Conservation (phyloP, 2,888 invertebrate genomes). For the Tipula vernalis region DNA sequence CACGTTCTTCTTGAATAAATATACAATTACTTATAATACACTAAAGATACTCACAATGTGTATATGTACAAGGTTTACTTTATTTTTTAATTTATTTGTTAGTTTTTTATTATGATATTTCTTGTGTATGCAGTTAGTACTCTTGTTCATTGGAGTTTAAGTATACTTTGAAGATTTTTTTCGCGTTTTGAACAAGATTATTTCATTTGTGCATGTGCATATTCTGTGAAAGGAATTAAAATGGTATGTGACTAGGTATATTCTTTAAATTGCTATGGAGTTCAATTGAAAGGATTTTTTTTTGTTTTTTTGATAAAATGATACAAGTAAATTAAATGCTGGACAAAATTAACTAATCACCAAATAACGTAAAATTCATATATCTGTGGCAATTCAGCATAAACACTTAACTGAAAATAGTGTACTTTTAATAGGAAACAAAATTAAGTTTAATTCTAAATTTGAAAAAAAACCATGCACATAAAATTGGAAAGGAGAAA, state of each 20-base stretch:
- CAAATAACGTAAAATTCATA: too few relatives aligned
- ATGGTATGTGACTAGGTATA: neutral
- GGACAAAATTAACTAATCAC: too few relatives aligned
- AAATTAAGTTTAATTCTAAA: too few relatives aligned
- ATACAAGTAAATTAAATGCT: too few relatives aligned
- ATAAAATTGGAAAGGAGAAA: too few relatives aligned
- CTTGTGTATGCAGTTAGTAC: neutral
- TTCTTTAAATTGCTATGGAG: neutral
- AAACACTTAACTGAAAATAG: too few relatives aligned
- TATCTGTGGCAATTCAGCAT: too few relatives aligned
- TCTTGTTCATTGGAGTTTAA: neutral
- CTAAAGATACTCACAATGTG: neutral
- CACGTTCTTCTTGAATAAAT: conserved; percentile 4
- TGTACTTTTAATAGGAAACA: too few relatives aligned
- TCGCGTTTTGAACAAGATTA: neutral
- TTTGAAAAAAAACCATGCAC: too few relatives aligned
- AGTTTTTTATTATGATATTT: neutral
- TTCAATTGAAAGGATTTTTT: neutral
- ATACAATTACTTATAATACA: neutral
- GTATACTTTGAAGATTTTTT: neutral
- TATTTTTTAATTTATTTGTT: neutral
- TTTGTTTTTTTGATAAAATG: too few relatives aligned
- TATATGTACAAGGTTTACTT: neutral
- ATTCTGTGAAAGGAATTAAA: neutral
- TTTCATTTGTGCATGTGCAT: neutral